These are phyloP conservation scores for Mungos mungo DNA, from an alignment of 2,113 vertebrate genomes.

Conservation along the genomic window DNA sequence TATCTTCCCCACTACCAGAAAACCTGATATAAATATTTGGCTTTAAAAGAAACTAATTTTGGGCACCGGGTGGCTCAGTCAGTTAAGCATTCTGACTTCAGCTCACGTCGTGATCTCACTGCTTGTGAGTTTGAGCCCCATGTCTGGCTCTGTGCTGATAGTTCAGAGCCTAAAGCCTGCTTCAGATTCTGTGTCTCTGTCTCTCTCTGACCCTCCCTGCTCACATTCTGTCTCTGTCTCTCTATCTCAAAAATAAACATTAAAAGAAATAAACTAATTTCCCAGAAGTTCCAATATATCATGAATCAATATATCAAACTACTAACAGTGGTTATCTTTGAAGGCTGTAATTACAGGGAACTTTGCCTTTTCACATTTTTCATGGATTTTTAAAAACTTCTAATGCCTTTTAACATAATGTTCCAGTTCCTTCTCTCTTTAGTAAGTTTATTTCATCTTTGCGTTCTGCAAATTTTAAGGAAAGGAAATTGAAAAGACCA, in stretches of 20 bases:
- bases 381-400: background rate
- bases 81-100: no score
- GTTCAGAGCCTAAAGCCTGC: no score
- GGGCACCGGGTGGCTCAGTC: no score
- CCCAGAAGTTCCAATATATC: background rate
- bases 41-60: background rate
- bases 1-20: background rate
- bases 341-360: background rate
- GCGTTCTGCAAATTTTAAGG: background rate
- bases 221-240: no score
- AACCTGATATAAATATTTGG: background rate
- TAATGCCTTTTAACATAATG: background rate
- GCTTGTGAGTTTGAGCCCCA: no score
- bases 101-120: no score
- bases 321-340: background rate
- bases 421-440: background rate
- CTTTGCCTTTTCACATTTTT: background rate
- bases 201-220: no score
- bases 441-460: slow-evolving; percentile 20
- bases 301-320: background rate
- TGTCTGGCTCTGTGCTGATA: no score
- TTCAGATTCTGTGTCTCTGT: no score
- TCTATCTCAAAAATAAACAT: no score
- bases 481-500: background rate
- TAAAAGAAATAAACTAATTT: background rate